Evolutionary conservation across 2,797 vertebrate genomes (phyloP), one percentile per base, ranked within the genome.

Genomic region (Myotis daubentonii): DNA sequence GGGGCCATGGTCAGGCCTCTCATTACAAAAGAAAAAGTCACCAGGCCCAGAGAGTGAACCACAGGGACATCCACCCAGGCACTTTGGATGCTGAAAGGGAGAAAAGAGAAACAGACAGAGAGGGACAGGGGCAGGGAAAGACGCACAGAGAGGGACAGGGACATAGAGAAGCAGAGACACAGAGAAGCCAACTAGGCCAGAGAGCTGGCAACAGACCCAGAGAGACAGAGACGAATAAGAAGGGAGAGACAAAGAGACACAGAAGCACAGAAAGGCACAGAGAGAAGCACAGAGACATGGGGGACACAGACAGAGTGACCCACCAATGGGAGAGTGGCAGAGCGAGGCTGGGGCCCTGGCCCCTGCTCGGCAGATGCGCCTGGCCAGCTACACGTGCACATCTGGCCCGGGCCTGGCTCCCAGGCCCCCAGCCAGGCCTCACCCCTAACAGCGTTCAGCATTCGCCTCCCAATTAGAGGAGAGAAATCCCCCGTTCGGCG

Each of bases 381-480:
- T 6, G 11, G 2, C 5, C 0, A 0, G 23, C 74, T 11, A 2
- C 12, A 8, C 10, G 25, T 11, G 60, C 60, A 25, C 41, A 41
- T 33, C 28, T 74, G 72, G 66, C 68, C 75, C 3, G 23, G 47
- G 17, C n/a, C 20, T 33, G 51, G 75, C 75, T 78, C n/a, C 20
- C n/a, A 9, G 49, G n/a, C 36, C 75, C 51, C 20, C 15, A 7
- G 41, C 66, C 85, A 36, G 0, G 38, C 49, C 5, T 57, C 70
- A 5, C 65, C 94, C 2, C 72, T 81, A 98, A 9, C 49, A 16
- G n/a, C 53, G 75, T 25, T 98, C 98, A 98, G 98, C 98, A 95
- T 98, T 98, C 98, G 98, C 98, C 99, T 99, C 98, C 99, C 97
- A 97, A 95, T 99, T 98, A 98, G 98, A 97, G 98, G 98, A 92